phyloP scores from a whole-genome alignment of 2,113 vertebrate genomes.

The Ochotona curzoniae region DNA sequence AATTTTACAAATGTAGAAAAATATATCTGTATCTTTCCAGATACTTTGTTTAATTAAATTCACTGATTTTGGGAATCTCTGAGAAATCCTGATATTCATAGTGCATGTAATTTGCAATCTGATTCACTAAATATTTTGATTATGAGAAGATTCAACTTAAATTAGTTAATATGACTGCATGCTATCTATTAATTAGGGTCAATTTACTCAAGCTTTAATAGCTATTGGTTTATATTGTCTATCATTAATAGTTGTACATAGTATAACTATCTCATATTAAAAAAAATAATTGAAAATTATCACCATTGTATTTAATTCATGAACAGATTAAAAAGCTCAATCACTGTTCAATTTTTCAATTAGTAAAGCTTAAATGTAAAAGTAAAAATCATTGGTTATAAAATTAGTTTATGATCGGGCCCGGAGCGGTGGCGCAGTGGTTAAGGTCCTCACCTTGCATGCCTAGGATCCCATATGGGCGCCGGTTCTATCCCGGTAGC shows the following conservation, averaged over 20 bases:
- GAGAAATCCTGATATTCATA: not conserved
- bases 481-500: too few species aligned
- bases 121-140: not conserved
- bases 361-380: not conserved
- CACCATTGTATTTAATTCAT: not conserved
- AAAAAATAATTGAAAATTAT: not conserved
- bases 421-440: too few species aligned
- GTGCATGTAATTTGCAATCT: not conserved
- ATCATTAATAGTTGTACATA: not conserved
- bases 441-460: too few species aligned
- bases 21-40: not conserved
- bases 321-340: not conserved
- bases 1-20: not conserved
- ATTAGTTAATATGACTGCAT: not conserved
- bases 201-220: conserved; percentile 38
- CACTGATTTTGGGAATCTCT: not conserved
- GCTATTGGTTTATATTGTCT: not conserved
- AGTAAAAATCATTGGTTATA: not conserved
- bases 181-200: not conserved
- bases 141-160: not conserved
- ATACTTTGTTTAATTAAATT: not conserved
- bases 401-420: not conserved
- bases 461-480: too few species aligned
- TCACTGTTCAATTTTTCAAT: not conserved
- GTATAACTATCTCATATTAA: conserved; percentile 15